Evolutionary conservation across 2,888 invertebrate genomes (phyloP).

Genomic region (Seira sanloemensis): DNA sequence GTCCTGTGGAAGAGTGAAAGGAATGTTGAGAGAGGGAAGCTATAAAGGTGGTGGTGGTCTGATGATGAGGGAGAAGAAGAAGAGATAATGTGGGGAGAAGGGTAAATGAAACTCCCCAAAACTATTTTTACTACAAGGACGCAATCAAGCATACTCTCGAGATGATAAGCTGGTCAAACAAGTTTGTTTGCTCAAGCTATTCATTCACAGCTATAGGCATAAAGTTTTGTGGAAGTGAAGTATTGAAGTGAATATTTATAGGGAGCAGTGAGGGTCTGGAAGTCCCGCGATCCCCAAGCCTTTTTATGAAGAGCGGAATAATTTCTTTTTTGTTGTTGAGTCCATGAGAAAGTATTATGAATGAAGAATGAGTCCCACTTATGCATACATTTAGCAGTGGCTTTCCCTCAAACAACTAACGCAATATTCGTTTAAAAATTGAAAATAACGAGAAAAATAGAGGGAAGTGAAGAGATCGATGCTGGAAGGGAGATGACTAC

Average conservation of each 20-base stretch:
- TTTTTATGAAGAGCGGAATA: background rate
- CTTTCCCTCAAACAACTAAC: background rate
- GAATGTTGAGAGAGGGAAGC: background rate
- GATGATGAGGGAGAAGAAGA: constrained; percentile 11
- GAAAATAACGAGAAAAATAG: constrained; percentile 14
- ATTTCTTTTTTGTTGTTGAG: background rate
- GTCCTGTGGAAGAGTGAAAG: background rate
- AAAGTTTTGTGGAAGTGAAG: background rate
- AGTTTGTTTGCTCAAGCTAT: background rate
- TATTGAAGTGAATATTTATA: constrained; percentile 8
- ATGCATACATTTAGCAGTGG: constrained; percentile 12
- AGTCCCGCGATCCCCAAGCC: background rate
- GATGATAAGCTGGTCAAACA: background rate
- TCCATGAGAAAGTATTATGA: constrained; percentile 8
- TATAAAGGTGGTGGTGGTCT: background rate
- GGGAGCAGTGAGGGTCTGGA: too few relatives aligned
- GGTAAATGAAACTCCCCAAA: background rate
- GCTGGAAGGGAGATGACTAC: background rate
- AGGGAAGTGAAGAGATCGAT: background rate
- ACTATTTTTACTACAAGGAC: constrained; percentile 11
- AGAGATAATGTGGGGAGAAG: constrained; percentile 13
- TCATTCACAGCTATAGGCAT: background rate
- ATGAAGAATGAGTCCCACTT: constrained; percentile 12
- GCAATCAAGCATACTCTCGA: background rate
- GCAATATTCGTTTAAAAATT: constrained; percentile 13